Base-by-base conservation (phyloP, 2,797 vertebrate genomes). In the Notolepis coatsorum region DNA sequence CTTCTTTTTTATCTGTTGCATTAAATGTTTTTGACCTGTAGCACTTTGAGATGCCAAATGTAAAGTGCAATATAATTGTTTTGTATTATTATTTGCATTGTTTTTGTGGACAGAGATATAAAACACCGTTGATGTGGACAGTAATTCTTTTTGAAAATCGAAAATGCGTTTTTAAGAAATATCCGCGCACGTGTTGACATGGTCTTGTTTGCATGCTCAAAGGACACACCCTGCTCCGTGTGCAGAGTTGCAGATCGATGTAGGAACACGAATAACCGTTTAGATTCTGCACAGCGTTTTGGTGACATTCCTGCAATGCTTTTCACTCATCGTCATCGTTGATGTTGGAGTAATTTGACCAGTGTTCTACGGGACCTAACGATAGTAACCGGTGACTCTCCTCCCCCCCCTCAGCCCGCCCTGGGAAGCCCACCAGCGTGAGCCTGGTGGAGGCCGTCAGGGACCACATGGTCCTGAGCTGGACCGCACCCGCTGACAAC, bases 381-480 rank as follows among this genome's bases (percentile, higher is more conserved):
- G 24, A 30, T 48, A 12, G 38, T 79, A 7, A 81, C 25, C 24
- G 12, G 1, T 4, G 13, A 30, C 9, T 62, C 20, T 31, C 9
- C 20, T 66, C 9, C 38, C 3, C 31, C 62, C 21, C n/a, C 2
- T 0, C 86, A 99, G 98, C 95, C n/a, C 13, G 91, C 77, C 91
- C 96, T 8, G 92, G 91, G 17, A 89, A 90, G 52, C 94, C 97
- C 28, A 93, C 77, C 1, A 84, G 86, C 53, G 95, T 99, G 71
- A 89, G 81, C 60, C 75, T 96, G 59, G 88, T 95, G 61, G 97
- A 99, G 84, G 95, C 94, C 39, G 85, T 92, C 12, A 95, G 86
- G 71, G 95, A 99, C 85, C 94, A 92, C 0, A 98, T 99, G 96
- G 91, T 95, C 2, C 82, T 99, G 68, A 90, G 90, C 64, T 99